phyloP scores from a whole-genome alignment of 2,113 vertebrate species.

The Ahaetulla prasina region DNA sequence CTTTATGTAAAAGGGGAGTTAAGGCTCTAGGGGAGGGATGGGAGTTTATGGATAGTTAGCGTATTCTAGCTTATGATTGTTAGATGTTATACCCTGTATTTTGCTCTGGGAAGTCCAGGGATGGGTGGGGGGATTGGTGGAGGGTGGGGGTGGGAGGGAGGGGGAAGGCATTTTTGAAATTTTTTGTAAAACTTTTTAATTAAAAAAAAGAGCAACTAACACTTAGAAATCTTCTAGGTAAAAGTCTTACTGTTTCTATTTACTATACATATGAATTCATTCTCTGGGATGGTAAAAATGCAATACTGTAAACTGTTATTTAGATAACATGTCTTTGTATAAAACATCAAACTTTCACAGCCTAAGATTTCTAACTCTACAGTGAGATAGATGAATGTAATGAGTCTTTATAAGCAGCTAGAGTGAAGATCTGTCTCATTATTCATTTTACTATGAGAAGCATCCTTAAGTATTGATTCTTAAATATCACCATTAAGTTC shows the following conservation, averaged over 20 bases:
- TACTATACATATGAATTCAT: not conserved
- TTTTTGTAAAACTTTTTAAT: no score
- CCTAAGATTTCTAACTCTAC: not conserved
- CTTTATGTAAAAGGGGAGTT: no score
- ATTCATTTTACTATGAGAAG: not conserved
- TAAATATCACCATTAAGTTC: not conserved
- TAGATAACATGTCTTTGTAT: not conserved
- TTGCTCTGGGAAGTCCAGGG: no score
- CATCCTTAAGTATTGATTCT: not conserved
- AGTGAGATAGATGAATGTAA: not conserved
- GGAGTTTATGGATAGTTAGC: no score
- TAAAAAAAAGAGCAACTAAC: not conserved
- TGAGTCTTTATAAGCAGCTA: not conserved
- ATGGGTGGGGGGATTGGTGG: no score
- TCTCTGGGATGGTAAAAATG: not conserved
- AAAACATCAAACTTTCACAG: not conserved
- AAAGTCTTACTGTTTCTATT: not conserved
- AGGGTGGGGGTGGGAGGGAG: no score
- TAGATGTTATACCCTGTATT: no score
- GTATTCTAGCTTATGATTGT: no score
- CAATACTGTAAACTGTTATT: not conserved
- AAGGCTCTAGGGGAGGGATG: no score
- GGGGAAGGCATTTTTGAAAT: no score
- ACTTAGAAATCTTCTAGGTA: not conserved
- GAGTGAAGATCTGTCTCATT: not conserved